Evolutionary conservation across 2,113 vertebrate genomes (phyloP).

Genomic region (Oxyura jamaicensis): DNA sequence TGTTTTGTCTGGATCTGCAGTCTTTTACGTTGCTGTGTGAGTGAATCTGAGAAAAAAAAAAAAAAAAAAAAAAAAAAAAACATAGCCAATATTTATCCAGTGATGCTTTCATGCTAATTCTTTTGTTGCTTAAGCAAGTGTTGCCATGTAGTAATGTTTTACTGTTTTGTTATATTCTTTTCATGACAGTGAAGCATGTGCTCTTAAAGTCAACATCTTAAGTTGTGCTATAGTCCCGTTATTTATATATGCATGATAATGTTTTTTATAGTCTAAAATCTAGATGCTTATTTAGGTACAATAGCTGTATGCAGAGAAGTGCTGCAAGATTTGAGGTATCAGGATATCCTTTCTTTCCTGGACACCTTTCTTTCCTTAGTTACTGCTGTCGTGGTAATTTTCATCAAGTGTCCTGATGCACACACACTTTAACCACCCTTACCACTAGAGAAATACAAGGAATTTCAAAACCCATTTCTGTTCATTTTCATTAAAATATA

Average conservation of each 20-base stretch:
- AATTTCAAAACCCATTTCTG: not conserved
- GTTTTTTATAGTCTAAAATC: not conserved
- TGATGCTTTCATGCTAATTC: not conserved
- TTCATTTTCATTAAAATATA: not conserved
- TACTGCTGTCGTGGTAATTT: not conserved
- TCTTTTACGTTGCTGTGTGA: not conserved
- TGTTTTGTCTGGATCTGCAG: not conserved
- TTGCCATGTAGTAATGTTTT: conserved; percentile 37
- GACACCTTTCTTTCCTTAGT: not conserved
- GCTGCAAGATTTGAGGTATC: rapidly evolving
- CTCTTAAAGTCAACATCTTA: not conserved
- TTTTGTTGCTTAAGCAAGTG: conserved; percentile 16
- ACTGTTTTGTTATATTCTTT: not conserved
- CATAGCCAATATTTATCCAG: not conserved
- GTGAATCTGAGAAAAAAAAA: conserved; percentile 13
- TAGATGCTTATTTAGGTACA: not conserved
- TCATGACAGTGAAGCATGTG: not conserved
- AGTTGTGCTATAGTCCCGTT: not conserved
- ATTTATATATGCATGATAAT: not conserved
- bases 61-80: conserved; percentile 45
- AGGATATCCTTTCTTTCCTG: not conserved
- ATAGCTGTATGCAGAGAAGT: not conserved
- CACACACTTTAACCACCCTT: not conserved
- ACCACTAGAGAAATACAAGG: not conserved
- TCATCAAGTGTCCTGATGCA: not conserved